Percentiles rank a stretch among this genome's conserved stretches.
phyloP scores from a whole-genome alignment of 1,140 invertebrate genomes.

The Notospermus geniculatus region DNA sequence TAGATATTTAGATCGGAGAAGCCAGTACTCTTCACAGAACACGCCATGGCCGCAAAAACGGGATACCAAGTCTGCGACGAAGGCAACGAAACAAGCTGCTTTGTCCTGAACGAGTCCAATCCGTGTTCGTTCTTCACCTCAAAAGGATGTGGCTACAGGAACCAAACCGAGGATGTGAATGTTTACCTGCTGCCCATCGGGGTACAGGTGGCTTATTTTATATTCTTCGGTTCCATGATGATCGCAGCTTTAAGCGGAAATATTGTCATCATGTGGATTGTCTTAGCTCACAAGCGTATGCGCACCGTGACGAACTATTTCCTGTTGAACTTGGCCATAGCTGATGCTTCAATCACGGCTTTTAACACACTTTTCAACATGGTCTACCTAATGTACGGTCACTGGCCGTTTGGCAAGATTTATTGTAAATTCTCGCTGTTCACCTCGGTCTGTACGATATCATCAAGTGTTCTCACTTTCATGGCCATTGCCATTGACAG shows the following conservation, averaged over 20 bases:
- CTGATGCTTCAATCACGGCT: slow-evolving; percentile 87
- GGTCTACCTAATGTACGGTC: slow-evolving; percentile 75
- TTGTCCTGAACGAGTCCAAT: too few species aligned
- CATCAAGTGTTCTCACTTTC: slow-evolving; percentile 86
- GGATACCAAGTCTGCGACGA: too few species aligned
- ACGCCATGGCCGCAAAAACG: too few species aligned
- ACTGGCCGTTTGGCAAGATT: slow-evolving; percentile 80
- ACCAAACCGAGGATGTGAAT: too few species aligned
- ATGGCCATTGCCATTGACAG: slow-evolving; percentile 94
- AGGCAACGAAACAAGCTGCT: too few species aligned
- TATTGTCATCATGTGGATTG: slow-evolving; percentile 93
- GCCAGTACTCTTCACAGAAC: too few species aligned
- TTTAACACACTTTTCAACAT: slow-evolving; percentile 93
- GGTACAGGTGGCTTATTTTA: slow-evolving; percentile 14
- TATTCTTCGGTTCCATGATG: slow-evolving; percentile 83
- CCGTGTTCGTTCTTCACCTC: too few species aligned
- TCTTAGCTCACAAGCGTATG: slow-evolving; percentile 84
- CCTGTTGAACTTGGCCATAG: slow-evolving; percentile 88
- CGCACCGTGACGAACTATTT: slow-evolving; percentile 95
- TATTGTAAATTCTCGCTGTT: slow-evolving; percentile 89
- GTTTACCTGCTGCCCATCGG: too few species aligned
- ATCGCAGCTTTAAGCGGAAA: slow-evolving; percentile 89
- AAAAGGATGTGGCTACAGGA: too few species aligned
- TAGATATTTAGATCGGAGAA: too few species aligned
- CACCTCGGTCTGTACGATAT: slow-evolving; percentile 82